phyloP scores from a whole-genome alignment of 1,140 invertebrate species.

The Drosophila nikananu region DNA sequence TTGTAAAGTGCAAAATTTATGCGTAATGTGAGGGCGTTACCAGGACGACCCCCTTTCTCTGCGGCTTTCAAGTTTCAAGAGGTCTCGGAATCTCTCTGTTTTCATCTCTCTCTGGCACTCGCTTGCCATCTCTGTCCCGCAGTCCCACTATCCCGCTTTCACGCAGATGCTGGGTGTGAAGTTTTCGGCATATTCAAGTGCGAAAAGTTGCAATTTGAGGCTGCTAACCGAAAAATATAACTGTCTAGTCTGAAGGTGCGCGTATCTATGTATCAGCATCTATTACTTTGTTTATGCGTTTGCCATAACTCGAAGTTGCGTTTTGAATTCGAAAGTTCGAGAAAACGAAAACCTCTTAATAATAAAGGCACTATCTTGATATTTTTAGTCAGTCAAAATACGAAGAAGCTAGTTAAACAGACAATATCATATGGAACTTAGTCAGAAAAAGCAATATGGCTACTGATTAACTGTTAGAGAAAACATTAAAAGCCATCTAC shows the following conservation, averaged over 20 bases:
- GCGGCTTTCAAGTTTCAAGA: constrained; percentile 76
- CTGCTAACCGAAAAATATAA: constrained; percentile 69
- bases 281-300: constrained; percentile 1
- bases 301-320: background rate
- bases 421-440: no score
- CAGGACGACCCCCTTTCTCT: constrained; percentile 34
- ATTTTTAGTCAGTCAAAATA: no score
- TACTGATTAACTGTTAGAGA: no score
- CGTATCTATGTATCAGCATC: constrained; percentile 7
- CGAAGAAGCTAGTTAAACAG: no score
- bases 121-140: constrained; percentile 1
- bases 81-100: constrained; percentile 46
- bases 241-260: constrained; percentile 51
- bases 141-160: background rate
- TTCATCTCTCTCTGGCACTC: background rate
- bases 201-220: constrained; percentile 76
- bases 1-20: constrained; percentile 84
- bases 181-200: constrained; percentile 65
- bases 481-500: no score
- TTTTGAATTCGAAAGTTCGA: background rate
- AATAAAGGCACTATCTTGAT: no score
- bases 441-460: no score
- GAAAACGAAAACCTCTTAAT: background rate
- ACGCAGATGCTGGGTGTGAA: constrained; percentile 50
- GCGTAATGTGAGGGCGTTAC: constrained; percentile 80